Conservation (phyloP, 2,113 vertebrate genomes). For the Parotia lawesii region DNA sequence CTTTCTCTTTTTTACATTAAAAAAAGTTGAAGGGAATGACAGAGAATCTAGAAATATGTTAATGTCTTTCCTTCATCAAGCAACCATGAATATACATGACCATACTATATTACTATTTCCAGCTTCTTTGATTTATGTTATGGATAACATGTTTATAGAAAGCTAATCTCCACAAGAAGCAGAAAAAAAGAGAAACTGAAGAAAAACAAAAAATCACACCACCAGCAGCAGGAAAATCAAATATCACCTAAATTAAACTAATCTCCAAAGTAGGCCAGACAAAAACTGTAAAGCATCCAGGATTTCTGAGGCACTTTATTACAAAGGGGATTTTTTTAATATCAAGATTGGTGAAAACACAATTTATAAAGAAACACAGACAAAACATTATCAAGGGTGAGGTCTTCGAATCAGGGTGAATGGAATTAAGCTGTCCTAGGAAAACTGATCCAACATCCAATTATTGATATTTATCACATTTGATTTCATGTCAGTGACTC, state of each 20-base stretch:
- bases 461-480: neutral
- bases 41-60: conserved; percentile 27
- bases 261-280: neutral
- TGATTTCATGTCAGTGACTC: neutral
- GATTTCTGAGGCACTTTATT: neutral
- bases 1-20: neutral
- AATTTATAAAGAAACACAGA: neutral
- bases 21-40: neutral
- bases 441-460: neutral
- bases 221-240: neutral
- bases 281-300: neutral
- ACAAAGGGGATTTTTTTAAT: neutral
- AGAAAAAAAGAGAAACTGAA: neutral
- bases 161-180: neutral
- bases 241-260: neutral
- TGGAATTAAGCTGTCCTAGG: neutral
- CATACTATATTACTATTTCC: conserved; percentile 7
- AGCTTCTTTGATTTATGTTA: conserved; percentile 37
- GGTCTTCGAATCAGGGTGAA: neutral
- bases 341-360: neutral
- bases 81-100: conserved; percentile 38
- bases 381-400: neutral
- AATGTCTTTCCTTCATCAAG: conserved; percentile 33
- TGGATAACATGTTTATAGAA: conserved; percentile 35
- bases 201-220: neutral